Conservation (phyloP, 2,888 invertebrate genomes). For the Acleris laterana region DNA sequence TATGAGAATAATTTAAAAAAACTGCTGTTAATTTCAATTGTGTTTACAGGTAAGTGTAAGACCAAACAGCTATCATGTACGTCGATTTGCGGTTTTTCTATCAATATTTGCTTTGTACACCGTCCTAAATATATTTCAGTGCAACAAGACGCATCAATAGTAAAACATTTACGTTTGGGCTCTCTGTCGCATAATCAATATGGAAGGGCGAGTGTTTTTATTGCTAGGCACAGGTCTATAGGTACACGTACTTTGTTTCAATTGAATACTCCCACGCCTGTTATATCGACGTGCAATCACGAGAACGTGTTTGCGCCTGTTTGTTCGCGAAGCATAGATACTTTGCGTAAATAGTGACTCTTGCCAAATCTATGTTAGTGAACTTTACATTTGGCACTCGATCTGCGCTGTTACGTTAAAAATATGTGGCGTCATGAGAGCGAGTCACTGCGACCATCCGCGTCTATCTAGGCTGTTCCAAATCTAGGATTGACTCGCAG, state of each 20-base stretch:
- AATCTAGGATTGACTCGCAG: slow-evolving; percentile 62
- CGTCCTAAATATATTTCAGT: too few species aligned
- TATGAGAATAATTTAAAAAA: too few species aligned
- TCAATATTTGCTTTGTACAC: too few species aligned
- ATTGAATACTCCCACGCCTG: slow-evolving; percentile 37
- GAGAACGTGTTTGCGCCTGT: slow-evolving; percentile 51
- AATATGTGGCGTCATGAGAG: slow-evolving; percentile 80
- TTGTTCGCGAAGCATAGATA: slow-evolving; percentile 60
- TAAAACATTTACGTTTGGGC: too few species aligned
- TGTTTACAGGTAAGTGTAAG: too few species aligned
- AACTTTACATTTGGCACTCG: slow-evolving; percentile 83
- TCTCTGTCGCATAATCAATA: neutral
- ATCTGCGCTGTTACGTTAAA: slow-evolving; percentile 80
- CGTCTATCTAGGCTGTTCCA: slow-evolving; percentile 69
- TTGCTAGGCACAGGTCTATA: neutral
- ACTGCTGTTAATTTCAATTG: too few species aligned
- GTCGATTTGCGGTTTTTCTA: too few species aligned
- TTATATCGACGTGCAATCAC: slow-evolving; percentile 42
- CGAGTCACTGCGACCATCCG: slow-evolving; percentile 70
- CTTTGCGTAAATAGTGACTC: slow-evolving; percentile 71
- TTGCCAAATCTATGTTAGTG: slow-evolving; percentile 82
- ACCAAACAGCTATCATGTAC: too few species aligned
- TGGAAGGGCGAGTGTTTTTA: slow-evolving; percentile 6
- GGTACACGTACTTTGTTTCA: slow-evolving; percentile 2
- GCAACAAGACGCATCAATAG: too few species aligned